Percentiles rank a stretch among this genome's conserved stretches.
These are phyloP conservation scores for Silurus asotus DNA, from an alignment of 2,113 vertebrate genomes.

Conservation along the genomic window DNA sequence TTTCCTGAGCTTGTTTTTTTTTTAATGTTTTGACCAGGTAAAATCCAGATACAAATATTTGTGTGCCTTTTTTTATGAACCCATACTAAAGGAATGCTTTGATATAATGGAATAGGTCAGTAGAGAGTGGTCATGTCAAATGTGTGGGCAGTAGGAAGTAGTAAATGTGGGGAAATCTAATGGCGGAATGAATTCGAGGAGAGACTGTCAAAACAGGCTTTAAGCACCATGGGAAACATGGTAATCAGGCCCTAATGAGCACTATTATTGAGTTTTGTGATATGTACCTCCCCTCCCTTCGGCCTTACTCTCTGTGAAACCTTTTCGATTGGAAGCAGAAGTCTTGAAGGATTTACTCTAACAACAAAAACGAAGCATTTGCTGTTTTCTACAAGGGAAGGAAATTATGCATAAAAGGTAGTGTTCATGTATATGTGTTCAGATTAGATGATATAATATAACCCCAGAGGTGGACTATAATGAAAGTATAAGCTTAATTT, in stretches of 20 bases:
- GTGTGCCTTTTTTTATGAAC: slow-evolving; percentile 1
- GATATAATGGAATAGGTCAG: slow-evolving; percentile 35
- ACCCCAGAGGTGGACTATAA: background rate
- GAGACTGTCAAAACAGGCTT: slow-evolving; percentile 9
- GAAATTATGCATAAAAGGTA: background rate
- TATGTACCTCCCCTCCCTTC: background rate
- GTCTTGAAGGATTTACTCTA: slow-evolving; percentile 33
- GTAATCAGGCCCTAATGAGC: slow-evolving; percentile 43
- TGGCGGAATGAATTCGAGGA: slow-evolving; percentile 12
- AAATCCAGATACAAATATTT: background rate
- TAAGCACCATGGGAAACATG: slow-evolving; percentile 2
- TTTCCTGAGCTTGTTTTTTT: background rate
- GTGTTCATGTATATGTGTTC: background rate
- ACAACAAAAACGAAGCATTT: slow-evolving; percentile 37
- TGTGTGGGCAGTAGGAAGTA: background rate
- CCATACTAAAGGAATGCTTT: slow-evolving; percentile 43
- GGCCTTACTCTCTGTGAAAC: slow-evolving; percentile 8
- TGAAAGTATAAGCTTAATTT: background rate
- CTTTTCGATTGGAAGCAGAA: slow-evolving; percentile 14
- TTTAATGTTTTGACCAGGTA: background rate
- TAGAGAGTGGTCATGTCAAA: slow-evolving; percentile 15
- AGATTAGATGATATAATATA: slow-evolving; percentile 1
- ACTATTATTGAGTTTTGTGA: slow-evolving; percentile 38
- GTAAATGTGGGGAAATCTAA: slow-evolving; percentile 27
- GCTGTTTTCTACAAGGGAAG: slow-evolving; percentile 18